Evolutionary conservation across 2,888 invertebrate genomes (phyloP), one percentile per base, ranked within the genome.

Genomic region (Abrostola tripartita): DNA sequence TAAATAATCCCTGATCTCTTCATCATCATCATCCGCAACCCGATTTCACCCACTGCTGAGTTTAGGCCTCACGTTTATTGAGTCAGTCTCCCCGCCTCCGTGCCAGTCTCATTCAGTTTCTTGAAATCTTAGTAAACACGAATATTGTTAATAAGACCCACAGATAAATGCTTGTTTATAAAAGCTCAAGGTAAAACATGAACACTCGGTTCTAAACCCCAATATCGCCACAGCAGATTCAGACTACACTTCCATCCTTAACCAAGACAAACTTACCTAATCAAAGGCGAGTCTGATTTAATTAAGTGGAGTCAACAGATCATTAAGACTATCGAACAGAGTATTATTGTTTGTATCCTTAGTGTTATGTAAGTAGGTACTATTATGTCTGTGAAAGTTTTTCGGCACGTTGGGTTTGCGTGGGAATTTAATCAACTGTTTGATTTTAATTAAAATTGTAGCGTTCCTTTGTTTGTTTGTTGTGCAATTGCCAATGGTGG

Each of bases 401-500:
- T 71, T 65, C 49, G 44, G 41, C 24, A 35, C 40, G 52, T 68
- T 61, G 41, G 61, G 63, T 68, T 68, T 61, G 41, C 64, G 63
- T 68, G 64, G 68, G 68, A 76, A 71, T 74, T 65, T 71, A 72
- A 78, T 79, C 67, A 69, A 69, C 67, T 61, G 60, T 62, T 71
- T 70, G 65, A 59, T 71, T 76, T 59, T 64, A 79, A 78, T 79
- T 78, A 71, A 71, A 78, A 69, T 63, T 68, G 57, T 68, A 71
- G 64, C 59, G 44, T 55, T 52, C 40, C 67, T 76, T 76, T 78
- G 67, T 61, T 62, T 58, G 57, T 49, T 56, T 56, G 52, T 71
- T 75, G 37, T 65, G 65, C 69, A 61, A 73, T 68, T 67, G 65
- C 40, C 14, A 52, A 44, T 68, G 44, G 42, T 61, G 8, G 42